Conservation (phyloP, 2,113 vertebrate species). For the Machaerirhynchus nigripectus region DNA sequence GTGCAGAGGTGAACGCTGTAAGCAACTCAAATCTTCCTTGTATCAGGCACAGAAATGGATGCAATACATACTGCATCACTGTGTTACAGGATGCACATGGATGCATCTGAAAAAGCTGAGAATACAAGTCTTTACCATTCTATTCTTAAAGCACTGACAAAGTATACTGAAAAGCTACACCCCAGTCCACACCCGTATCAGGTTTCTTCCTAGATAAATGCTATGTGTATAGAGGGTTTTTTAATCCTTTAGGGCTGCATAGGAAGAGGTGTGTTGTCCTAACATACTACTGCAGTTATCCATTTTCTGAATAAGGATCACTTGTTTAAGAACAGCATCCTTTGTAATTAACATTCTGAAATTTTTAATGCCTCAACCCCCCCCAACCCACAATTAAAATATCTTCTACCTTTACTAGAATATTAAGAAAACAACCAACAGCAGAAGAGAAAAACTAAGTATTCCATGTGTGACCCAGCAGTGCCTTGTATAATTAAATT, state of each 20-base stretch:
- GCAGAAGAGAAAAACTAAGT: background rate
- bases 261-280: background rate
- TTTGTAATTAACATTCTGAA: background rate
- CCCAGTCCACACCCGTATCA: accelerated
- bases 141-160: background rate
- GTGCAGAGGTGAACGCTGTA: background rate
- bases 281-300: background rate
- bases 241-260: background rate
- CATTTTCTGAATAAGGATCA: background rate
- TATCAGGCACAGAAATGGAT: background rate
- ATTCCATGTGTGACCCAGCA: background rate
- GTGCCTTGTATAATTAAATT: background rate
- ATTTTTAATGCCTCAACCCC: background rate
- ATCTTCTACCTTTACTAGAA: background rate
- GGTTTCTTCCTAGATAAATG: background rate
- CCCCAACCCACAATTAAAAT: background rate
- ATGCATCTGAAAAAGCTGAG: background rate
- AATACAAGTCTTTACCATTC: background rate
- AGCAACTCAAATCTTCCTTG: background rate
- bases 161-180: background rate
- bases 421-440: background rate
- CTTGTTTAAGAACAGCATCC: background rate
- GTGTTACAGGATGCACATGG: background rate
- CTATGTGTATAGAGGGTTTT: background rate
- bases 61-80: background rate